Conservation (phyloP, 2,888 invertebrate species). For the Chrysolina americana region DNA sequence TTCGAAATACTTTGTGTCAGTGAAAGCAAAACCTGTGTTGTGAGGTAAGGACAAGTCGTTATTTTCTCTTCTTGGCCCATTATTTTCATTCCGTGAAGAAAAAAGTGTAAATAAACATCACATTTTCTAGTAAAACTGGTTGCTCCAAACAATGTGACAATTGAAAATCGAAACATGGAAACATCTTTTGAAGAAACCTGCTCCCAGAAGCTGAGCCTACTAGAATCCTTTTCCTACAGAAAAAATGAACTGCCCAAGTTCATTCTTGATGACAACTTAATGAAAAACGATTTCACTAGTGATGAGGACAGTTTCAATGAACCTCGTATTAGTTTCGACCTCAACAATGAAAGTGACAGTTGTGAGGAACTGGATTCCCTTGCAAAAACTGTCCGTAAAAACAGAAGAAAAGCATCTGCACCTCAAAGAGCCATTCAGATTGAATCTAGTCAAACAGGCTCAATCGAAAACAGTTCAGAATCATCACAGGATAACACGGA, state of each 20-base stretch:
- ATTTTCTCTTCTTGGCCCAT: too few species aligned
- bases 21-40: neutral
- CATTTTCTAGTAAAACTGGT: neutral
- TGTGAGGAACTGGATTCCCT: conserved; percentile 49
- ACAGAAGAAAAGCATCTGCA: conserved; percentile 62
- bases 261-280: conserved; percentile 52
- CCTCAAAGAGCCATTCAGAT: conserved; percentile 64
- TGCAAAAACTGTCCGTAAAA: conserved; percentile 54
- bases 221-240: conserved; percentile 50
- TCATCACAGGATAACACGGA: conserved; percentile 60
- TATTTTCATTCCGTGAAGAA: too few species aligned
- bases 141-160: conserved; percentile 43
- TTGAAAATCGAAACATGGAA: conserved; percentile 39
- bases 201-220: conserved; percentile 10
- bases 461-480: conserved; percentile 59
- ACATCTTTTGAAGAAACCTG: conserved; percentile 30
- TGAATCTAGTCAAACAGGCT: conserved; percentile 57
- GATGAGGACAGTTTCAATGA: conserved; percentile 54
- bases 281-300: conserved; percentile 53
- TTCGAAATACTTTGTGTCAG: neutral
- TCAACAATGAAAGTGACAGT: conserved; percentile 54
- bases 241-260: conserved; percentile 57
- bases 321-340: conserved; percentile 46
- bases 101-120: too few species aligned
- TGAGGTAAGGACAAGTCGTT: conserved; percentile 3